Evolutionary conservation across 2,888 invertebrate genomes (phyloP), one percentile per base, ranked within the genome.

Genomic region (Aproaerema taeniolella): DNA sequence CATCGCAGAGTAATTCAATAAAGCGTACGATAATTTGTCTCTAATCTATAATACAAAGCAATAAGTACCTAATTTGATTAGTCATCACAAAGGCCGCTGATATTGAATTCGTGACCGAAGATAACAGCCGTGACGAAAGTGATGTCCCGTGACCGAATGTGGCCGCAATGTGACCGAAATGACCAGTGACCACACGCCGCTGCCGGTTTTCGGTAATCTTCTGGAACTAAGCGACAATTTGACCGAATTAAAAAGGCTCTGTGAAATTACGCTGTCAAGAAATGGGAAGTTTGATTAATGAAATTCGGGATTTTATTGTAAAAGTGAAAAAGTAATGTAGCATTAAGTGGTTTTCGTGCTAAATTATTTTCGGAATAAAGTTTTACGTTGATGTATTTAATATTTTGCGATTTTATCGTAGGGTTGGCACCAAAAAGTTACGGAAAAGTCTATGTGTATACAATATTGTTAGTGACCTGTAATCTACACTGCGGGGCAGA

Each of bases 61-160:
- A 25, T 39, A 43, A n/a, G n/a, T n/a, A n/a, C n/a, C n/a, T 57
- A 51, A 67, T 59, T 63, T 53, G 54, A 62, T 61, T 58, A 59
- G 50, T 51, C 42, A 40, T 39, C 53, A 50, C 59, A 66, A 63
- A 62, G 54, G 53, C 48, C 45, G 45, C 58, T 59, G 43, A 52
- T 58, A 72, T 63, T 61, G 50, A 63, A 63, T 53, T 72, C 75
- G 76, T 79, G 78, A 75, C 67, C 58, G 51, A 46, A 48, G 43
- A 54, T 60, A 62, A 73, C 65, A 47, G 61, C 64, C 68, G 62
- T 66, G 47, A 53, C 72, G 45, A 55, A 75, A 68, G 44, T 62
- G 67, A 70, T 65, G 60, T 66, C 60, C 62, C 61, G 46, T 58
- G 62, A 56, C 61, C 58, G 55, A 28, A 36, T 29, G 16, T 11